Evolutionary conservation across 1,140 invertebrate genomes (phyloP).

Genomic region (Cotesia typhae): DNA sequence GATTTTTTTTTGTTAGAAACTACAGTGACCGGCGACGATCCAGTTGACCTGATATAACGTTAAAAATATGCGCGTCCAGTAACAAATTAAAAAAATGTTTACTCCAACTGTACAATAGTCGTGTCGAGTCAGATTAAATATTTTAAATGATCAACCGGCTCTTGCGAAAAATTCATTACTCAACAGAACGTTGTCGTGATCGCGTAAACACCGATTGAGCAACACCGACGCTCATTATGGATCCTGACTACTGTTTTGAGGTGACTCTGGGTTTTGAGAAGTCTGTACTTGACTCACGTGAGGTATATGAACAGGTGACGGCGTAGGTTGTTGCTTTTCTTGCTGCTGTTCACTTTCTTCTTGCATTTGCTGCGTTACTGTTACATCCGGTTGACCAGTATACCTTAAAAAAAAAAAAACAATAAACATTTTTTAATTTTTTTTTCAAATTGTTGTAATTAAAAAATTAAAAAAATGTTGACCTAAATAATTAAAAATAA

Average conservation of each 20-base stretch:
- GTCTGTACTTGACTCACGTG: conserved; percentile 45
- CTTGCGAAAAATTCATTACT: conserved; percentile 37
- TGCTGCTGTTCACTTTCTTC: conserved; percentile 38
- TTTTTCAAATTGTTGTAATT: too few species aligned
- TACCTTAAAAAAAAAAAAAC: conserved; percentile 44
- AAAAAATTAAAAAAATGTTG: too few species aligned
- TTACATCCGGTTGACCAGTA: conserved; percentile 42
- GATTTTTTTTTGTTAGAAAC: neutral
- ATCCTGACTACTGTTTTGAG: conserved; percentile 59
- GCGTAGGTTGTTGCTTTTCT: conserved; percentile 39
- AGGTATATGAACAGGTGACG: conserved; percentile 33
- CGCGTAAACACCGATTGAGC: conserved; percentile 15
- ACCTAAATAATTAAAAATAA: neutral
- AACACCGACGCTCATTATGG: conserved; percentile 59
- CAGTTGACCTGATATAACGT: conserved; percentile 18
- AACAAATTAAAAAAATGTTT: conserved; percentile 7
- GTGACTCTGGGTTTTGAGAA: conserved; percentile 51
- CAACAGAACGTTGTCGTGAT: conserved; percentile 30
- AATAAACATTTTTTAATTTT: neutral
- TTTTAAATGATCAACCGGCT: conserved; percentile 45
- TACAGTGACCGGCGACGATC: conserved; percentile 14
- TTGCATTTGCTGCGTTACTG: conserved; percentile 38
- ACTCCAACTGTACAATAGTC: neutral
- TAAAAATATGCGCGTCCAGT: conserved; percentile 20
- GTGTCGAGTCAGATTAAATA: neutral